phyloP scores from a whole-genome alignment of 2,888 invertebrate species.

The Sialis lutaria region DNA sequence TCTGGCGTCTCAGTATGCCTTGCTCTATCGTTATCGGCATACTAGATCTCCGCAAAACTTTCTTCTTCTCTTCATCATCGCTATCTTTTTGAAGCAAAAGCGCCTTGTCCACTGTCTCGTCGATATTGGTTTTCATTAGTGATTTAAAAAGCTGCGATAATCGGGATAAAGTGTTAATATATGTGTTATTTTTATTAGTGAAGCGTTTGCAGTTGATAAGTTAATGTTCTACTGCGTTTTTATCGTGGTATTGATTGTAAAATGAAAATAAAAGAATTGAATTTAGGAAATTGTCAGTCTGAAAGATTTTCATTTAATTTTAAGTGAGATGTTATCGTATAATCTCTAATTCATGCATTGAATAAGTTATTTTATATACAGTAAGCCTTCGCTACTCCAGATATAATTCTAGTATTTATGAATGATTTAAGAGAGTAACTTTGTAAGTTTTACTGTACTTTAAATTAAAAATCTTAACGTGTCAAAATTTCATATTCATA shows the following conservation, averaged over 20 bases:
- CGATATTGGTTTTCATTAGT: constrained; percentile 60
- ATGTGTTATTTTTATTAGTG: too few species aligned
- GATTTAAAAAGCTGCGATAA: constrained; percentile 52
- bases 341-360: too few species aligned
- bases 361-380: too few species aligned
- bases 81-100: constrained; percentile 17
- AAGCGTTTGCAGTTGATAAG: constrained; percentile 19
- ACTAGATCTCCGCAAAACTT: constrained; percentile 1
- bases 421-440: not conserved
- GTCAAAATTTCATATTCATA: not conserved
- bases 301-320: too few species aligned
- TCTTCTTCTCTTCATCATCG: constrained; percentile 14
- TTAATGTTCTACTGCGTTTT: constrained; percentile 14
- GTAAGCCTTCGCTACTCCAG: too few species aligned
- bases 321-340: too few species aligned
- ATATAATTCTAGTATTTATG: too few species aligned
- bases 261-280: too few species aligned
- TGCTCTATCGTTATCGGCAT: not conserved
- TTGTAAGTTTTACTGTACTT: constrained; percentile 1
- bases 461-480: not conserved
- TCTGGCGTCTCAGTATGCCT: constrained; percentile 16
- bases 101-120: constrained; percentile 26
- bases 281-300: too few species aligned
- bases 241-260: not conserved
- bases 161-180: too few species aligned